These are phyloP conservation scores for Hydrochoerus hydrochaeris DNA, from an alignment of 2,113 vertebrate species.

Conservation along the genomic window DNA sequence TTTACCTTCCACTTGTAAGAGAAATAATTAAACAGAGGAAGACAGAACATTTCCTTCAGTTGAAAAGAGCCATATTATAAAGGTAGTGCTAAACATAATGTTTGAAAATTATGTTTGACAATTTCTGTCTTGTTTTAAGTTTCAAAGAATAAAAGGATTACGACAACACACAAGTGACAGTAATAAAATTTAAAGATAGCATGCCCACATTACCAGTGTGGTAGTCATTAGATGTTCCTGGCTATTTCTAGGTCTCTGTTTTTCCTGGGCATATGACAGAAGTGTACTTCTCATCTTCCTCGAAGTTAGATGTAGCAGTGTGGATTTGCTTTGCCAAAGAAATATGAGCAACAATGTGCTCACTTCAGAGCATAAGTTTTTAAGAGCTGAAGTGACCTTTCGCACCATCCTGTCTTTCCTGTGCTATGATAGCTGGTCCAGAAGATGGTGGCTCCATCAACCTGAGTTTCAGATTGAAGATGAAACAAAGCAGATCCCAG, in stretches of 20 bases:
- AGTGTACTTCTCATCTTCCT: background rate
- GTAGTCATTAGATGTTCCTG: too few species aligned
- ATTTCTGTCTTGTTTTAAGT: background rate
- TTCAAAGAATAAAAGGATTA: background rate
- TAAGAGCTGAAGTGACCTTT: background rate
- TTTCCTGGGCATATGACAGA: background rate
- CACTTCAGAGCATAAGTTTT: background rate
- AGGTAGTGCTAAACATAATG: background rate
- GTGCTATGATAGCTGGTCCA: background rate
- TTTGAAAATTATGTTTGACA: background rate
- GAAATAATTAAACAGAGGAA: background rate
- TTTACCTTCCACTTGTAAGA: background rate
- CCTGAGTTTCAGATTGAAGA: background rate
- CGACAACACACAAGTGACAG: background rate
- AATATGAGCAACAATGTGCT: background rate
- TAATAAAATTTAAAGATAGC: background rate
- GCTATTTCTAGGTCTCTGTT: background rate
- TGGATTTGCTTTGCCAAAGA: background rate
- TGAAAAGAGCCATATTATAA: background rate
- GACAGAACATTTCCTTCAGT: background rate
- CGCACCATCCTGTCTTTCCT: background rate
- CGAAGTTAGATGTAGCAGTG: background rate
- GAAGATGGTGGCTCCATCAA: too few species aligned
- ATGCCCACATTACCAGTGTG: fast-evolving
- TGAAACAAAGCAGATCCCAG: background rate